Conservation (phyloP, 1,140 invertebrate species). For the Zaprionus ghesquierei region DNA sequence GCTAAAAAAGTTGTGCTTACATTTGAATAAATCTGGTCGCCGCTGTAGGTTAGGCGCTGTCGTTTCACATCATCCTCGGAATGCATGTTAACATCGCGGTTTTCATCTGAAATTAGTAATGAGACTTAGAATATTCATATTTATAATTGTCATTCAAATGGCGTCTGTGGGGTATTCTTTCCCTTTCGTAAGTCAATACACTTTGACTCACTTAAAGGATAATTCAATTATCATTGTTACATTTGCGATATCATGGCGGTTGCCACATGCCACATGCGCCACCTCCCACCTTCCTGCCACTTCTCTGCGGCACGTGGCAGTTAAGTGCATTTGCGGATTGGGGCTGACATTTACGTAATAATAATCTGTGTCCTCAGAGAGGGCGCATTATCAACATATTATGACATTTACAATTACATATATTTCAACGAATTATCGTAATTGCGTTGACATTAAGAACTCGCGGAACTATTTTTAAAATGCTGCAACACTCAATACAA, state of each 20-base stretch:
- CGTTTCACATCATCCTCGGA: slow-evolving; percentile 93
- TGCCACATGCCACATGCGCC: not conserved
- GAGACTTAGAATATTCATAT: not conserved
- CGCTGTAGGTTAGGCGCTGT: slow-evolving; percentile 92
- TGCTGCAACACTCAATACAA: not conserved
- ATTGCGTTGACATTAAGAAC: slow-evolving; percentile 18
- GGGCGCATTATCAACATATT: not conserved
- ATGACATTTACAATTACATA: slow-evolving; percentile 2
- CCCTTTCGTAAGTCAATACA: not conserved
- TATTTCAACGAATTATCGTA: slow-evolving; percentile 24
- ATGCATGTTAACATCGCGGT: slow-evolving; percentile 92
- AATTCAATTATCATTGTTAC: slow-evolving; percentile 36
- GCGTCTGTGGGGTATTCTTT: not conserved
- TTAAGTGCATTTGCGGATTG: slow-evolving; percentile 60
- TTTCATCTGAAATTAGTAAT: slow-evolving; percentile 86
- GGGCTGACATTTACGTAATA: not conserved
- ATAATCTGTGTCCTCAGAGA: slow-evolving; percentile 1
- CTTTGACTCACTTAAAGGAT: not conserved
- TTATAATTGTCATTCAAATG: not conserved
- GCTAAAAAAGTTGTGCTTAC: slow-evolving; percentile 85
- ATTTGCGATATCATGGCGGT: not conserved
- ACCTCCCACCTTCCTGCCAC: not conserved
- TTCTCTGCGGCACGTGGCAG: slow-evolving; percentile 43
- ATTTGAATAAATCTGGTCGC: slow-evolving; percentile 94
- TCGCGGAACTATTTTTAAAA: no score